Conservation (phyloP, 2,888 invertebrate genomes). For the Dryadula phaetusa region DNA sequence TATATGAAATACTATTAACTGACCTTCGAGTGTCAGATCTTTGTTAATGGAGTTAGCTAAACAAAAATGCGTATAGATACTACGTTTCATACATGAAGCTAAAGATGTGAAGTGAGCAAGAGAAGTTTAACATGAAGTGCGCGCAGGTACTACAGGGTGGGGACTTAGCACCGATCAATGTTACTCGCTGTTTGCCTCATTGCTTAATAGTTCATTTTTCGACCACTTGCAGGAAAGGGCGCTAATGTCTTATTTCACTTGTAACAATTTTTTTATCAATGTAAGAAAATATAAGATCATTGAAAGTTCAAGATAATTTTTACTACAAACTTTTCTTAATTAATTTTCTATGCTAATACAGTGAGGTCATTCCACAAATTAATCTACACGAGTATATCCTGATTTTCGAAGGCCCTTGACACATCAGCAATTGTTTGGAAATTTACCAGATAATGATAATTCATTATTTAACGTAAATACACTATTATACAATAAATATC, state of each 20-base stretch:
- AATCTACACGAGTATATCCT: too few species aligned
- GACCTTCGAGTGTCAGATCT: constrained; percentile 53
- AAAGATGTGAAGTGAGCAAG: constrained; percentile 71
- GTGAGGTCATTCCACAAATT: too few species aligned
- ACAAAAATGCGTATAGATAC: constrained; percentile 76
- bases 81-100: constrained; percentile 76
- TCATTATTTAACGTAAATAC: too few species aligned
- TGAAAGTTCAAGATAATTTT: not conserved
- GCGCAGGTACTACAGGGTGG: constrained; percentile 55
- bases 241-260: constrained; percentile 16
- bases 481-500: too few species aligned
- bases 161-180: constrained; percentile 74
- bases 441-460: too few species aligned
- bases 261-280: not conserved
- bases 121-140: constrained; percentile 68
- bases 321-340: not conserved
- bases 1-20: constrained; percentile 32
- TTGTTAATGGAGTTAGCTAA: constrained; percentile 73
- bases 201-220: constrained; percentile 47
- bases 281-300: not conserved
- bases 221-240: constrained; percentile 33
- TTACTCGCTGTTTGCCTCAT: constrained; percentile 54
- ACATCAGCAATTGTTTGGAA: too few species aligned
- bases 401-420: too few species aligned
- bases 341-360: too few species aligned